Evolutionary conservation across 2,888 invertebrate species (phyloP).

Genomic region (Aphidoletes aphidimyza): DNA sequence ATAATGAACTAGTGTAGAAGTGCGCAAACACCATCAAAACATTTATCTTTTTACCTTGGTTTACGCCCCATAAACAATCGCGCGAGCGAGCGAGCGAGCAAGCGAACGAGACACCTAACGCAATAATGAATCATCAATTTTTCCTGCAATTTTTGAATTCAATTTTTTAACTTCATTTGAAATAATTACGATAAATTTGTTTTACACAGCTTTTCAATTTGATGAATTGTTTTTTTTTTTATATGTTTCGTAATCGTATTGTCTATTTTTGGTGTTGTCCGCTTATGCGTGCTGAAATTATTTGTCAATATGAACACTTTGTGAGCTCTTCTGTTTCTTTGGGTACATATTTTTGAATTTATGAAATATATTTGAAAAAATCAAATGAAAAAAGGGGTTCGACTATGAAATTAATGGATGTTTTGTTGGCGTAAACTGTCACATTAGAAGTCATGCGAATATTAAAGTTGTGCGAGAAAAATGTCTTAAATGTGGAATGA

Average conservation of each 20-base stretch:
- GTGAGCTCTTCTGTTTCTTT: neutral
- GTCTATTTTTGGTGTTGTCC: neutral
- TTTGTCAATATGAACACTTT: neutral
- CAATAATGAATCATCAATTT: neutral
- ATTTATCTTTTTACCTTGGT: neutral
- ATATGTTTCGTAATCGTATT: neutral
- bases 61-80: too few species aligned
- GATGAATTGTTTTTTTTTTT: constrained; percentile 8
- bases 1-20: constrained; percentile 12
- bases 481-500: neutral
- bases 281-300: neutral
- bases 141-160: constrained; percentile 3
- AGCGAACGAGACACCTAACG: neutral
- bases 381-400: neutral
- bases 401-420: constrained; percentile 14
- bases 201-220: constrained; percentile 25
- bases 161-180: neutral
- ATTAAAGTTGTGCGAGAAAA: constrained; percentile 7
- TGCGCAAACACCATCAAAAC: neutral
- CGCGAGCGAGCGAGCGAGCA: neutral
- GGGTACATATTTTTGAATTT: neutral
- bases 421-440: constrained; percentile 25
- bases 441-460: constrained; percentile 33
- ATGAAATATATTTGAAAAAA: neutral
- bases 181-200: constrained; percentile 36